Conservation (phyloP, 2,797 vertebrate genomes). For the Masticophis lateralis region DNA sequence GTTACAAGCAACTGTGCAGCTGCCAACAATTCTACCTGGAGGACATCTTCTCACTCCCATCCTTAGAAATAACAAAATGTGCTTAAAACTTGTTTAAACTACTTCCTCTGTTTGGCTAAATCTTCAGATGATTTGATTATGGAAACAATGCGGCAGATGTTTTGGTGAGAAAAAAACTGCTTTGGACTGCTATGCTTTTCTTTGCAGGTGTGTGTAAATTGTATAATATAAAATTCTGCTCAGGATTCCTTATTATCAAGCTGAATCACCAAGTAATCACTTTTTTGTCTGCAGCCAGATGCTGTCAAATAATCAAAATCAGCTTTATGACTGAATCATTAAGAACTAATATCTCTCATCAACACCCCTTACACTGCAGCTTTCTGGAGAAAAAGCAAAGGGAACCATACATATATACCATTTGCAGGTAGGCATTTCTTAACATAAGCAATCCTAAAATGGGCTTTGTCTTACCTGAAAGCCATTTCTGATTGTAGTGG, state of each 20-base stretch:
- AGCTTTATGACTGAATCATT: background rate
- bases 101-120: constrained; percentile 40
- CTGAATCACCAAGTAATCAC: background rate
- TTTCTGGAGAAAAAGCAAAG: background rate
- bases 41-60: background rate
- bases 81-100: constrained; percentile 31
- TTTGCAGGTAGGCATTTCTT: background rate
- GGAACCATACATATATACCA: background rate
- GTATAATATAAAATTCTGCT: background rate
- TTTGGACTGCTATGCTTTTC: constrained; percentile 33
- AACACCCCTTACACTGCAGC: background rate
- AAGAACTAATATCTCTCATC: background rate
- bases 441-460: background rate
- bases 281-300: background rate
- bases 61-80: constrained; percentile 28
- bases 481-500: too few species aligned
- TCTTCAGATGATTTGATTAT: constrained; percentile 35
- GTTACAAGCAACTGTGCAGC: background rate
- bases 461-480: too few species aligned
- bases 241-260: background rate
- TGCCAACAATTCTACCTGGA: background rate
- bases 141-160: background rate
- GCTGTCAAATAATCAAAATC: background rate
- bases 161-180: constrained; percentile 39
- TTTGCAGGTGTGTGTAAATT: constrained; percentile 24